phyloP scores from a whole-genome alignment of 2,797 vertebrate genomes.

The Periophthalmus magnuspinnatus region DNA sequence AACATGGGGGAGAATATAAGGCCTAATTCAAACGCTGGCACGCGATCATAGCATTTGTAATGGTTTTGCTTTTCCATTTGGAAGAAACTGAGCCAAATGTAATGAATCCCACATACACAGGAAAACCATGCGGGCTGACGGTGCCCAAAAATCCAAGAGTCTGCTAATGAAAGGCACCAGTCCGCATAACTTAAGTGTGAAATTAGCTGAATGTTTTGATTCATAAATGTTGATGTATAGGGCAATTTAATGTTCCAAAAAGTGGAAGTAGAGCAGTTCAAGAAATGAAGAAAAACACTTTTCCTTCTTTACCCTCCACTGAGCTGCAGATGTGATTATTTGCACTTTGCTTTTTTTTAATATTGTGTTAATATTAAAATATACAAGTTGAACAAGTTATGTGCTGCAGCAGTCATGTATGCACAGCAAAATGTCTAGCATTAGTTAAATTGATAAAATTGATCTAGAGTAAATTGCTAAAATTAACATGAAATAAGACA shows the following conservation, averaged over 20 bases:
- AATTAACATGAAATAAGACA: neutral
- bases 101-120: slow-evolving; percentile 60
- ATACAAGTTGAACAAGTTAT: slow-evolving; percentile 30
- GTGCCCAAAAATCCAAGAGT: slow-evolving; percentile 31
- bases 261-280: slow-evolving; percentile 3
- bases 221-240: slow-evolving; percentile 16
- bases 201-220: slow-evolving; percentile 22
- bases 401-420: slow-evolving; percentile 22
- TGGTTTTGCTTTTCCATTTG: slow-evolving; percentile 58
- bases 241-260: slow-evolving; percentile 12
- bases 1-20: slow-evolving; percentile 36
- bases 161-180: slow-evolving; percentile 45
- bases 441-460: neutral
- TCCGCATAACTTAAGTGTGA: slow-evolving; percentile 28
- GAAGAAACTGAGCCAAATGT: slow-evolving; percentile 36
- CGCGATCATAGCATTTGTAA: slow-evolving; percentile 47
- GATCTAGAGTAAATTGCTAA: neutral
- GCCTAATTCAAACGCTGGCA: slow-evolving; percentile 47
- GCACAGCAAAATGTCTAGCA: too few relatives aligned
- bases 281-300: slow-evolving; percentile 31
- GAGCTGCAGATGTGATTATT: slow-evolving; percentile 48
- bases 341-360: slow-evolving; percentile 51
- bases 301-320: slow-evolving; percentile 18
- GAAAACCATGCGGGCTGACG: slow-evolving; percentile 46
- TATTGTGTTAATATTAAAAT: slow-evolving; percentile 51